Evolutionary conservation across 2,797 vertebrate species (phyloP), one percentile per base, ranked within the genome.

Genomic region (Knipowitschia caucasica): DNA sequence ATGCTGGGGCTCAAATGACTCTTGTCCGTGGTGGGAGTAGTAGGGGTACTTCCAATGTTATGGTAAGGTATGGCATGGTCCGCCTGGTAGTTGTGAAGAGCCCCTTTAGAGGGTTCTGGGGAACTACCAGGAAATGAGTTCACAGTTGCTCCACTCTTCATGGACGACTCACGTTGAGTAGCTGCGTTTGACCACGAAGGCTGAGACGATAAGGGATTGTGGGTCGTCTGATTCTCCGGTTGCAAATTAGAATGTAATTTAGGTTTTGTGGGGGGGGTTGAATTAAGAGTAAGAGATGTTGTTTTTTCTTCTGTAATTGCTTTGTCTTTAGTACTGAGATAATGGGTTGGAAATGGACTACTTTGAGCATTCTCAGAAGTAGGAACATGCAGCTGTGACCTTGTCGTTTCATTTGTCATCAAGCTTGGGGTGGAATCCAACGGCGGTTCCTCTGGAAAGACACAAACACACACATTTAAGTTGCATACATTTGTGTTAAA

Each of bases 381-480:
- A 73, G 68, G 47, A 12, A 75, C 31, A 64, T 64, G 60, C 50
- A 74, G 68, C 59, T 73, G 63, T 44, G 68, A 71, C 60, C 53
- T 35, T 60, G 50, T 64, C 70, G 80, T 77, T 68, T 66, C 51
- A 67, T 73, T 56, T 62, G 30, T 57, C 35, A 72, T 20, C 21
- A 66, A 49, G 2, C 29, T 26, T 2, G 62, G 29, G 36, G 53
- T 74, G 18, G 74, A 67, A 46, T 68, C 64, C 56, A 73, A 56
- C 47, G 47, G 67, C 67, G 75, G 66, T 39, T 77, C 57, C 60
- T 80, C 86, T 89, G 62, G 42, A 64, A 4, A 45, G 21, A 23
- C 70, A 56, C 6, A 73, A 67, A 53, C n/a, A 68, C n/a, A 5
- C 59, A 36, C 39, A 17, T 25, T 2, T 26, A 8, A 31, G 54